Evolutionary conservation across 1,140 invertebrate genomes (phyloP).

Genomic region (Drosophila rufa): DNA sequence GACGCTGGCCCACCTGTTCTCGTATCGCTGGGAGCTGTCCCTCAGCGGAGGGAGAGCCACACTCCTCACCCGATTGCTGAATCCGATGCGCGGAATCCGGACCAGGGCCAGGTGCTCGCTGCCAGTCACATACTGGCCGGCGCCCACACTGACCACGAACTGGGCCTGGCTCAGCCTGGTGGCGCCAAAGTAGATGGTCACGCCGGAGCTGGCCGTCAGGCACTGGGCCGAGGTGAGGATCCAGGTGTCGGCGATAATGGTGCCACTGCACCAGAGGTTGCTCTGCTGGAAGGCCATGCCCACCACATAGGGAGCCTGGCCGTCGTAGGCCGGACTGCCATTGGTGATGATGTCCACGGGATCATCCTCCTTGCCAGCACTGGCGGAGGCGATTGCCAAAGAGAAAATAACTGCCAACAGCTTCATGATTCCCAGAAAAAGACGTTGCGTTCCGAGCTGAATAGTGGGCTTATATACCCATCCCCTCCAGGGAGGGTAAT

Average conservation of each 20-base stretch:
- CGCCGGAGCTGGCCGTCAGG: constrained; percentile 20
- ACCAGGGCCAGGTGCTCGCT: constrained; percentile 52
- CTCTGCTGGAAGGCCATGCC: constrained; percentile 65
- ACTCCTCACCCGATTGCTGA: constrained; percentile 22
- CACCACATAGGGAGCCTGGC: constrained; percentile 86
- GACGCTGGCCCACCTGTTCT: constrained; percentile 14
- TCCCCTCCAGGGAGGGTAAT: constrained; percentile 8
- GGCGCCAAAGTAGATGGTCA: constrained; percentile 75
- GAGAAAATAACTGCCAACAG: constrained; percentile 5
- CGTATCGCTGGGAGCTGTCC: constrained; percentile 37
- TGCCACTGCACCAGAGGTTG: constrained; percentile 56
- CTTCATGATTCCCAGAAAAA: constrained; percentile 17
- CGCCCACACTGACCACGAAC: constrained; percentile 26
- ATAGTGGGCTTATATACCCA: constrained; percentile 14
- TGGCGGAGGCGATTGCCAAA: not conserved
- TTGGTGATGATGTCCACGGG: constrained; percentile 46
- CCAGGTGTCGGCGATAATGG: constrained; percentile 61
- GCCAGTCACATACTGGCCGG: constrained; percentile 27
- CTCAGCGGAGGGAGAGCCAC: constrained; percentile 27
- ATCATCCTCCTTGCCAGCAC: not conserved
- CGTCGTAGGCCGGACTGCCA: constrained; percentile 30
- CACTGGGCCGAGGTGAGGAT: constrained; percentile 51
- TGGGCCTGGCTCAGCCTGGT: constrained; percentile 22
- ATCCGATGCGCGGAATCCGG: constrained; percentile 39
- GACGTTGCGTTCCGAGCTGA: not conserved